phyloP scores from a whole-genome alignment of 2,888 invertebrate species.

The Drosophila mimica region DNA sequence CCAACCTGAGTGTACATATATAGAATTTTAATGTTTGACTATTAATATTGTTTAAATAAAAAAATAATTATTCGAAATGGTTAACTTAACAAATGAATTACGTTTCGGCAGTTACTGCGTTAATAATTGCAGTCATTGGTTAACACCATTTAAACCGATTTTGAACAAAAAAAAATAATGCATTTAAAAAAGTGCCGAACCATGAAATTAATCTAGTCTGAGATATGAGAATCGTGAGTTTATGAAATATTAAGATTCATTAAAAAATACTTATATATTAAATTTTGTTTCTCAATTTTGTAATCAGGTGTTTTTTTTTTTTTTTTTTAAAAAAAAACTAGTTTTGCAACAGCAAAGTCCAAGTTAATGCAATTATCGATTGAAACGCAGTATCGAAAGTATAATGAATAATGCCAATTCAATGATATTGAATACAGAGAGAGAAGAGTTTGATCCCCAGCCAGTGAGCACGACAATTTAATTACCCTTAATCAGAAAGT shows the following conservation, averaged over 20 bases:
- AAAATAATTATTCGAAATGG: neutral
- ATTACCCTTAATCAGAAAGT: slow-evolving; percentile 21
- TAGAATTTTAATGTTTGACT: neutral
- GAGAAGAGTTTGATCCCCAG: slow-evolving; percentile 2
- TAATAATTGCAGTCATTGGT: neutral
- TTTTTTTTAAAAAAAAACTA: neutral
- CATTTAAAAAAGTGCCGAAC: neutral
- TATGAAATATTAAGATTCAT: neutral
- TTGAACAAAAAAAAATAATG: neutral
- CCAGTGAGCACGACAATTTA: slow-evolving; percentile 8
- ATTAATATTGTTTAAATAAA: neutral
- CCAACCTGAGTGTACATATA: neutral
- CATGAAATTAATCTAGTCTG: neutral
- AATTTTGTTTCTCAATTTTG: neutral
- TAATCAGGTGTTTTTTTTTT: neutral
- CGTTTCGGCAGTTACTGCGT: slow-evolving; percentile 2
- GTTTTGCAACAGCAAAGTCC: neutral
- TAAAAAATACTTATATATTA: neutral
- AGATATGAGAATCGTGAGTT: neutral
- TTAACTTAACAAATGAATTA: neutral
- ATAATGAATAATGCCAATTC: slow-evolving; percentile 2
- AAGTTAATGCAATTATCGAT: slow-evolving; percentile 9
- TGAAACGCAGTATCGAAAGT: slow-evolving; percentile 1
- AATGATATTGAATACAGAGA: neutral
- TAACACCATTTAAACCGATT: neutral